Evolutionary conservation across 2,797 vertebrate genomes (phyloP), one percentile per base, ranked within the genome.

Genomic region (Notolabrus celidotus): DNA sequence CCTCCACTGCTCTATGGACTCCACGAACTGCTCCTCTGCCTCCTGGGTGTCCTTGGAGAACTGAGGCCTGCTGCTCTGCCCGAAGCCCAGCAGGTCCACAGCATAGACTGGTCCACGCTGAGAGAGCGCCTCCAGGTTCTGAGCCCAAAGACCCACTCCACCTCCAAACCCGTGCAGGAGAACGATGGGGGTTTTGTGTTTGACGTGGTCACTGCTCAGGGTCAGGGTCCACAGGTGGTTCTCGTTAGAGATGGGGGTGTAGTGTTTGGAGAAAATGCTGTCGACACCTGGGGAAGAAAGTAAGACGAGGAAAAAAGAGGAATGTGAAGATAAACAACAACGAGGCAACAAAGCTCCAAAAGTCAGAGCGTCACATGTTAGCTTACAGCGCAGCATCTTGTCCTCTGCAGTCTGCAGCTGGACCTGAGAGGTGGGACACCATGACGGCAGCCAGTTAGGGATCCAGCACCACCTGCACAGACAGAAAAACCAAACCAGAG

Each of bases 151-250:
- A 76, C 96, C 97, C 51, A 98, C 92, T 1, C 98, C 98, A 5
- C 95, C 94, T 59, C 97, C 98, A 50, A 99, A 98, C 0, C 98
- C 97, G 70, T 98, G 98, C 22, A 99, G 94, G 53, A 99, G 94
- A 77, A 99, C 94, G 81, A 98, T 68, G 0, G 97, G 97, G 49
- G 95, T 97, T 93, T 93, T 97, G 78, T 75, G 70, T 61, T 86
- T 75, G 19, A 79, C 43, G 3, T 66, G 66, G 23, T 89, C 79
- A 0, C 84, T 84, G 78, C 88, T 91, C 54, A 96, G 95, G 0
- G 64, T 92, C 81, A 99, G 85, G 0, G 98, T 99, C 97, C 97
- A 99, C 87, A 99, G 91, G 75, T 78, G 92, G 89, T 95, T 96
- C 75, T 93, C 92, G 17, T 89, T 86, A 68, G 95, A 94, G 86